Evolutionary conservation across 2,888 invertebrate species (phyloP), one percentile per base, ranked within the genome.

Genomic region (Agapostemon virescens): DNA sequence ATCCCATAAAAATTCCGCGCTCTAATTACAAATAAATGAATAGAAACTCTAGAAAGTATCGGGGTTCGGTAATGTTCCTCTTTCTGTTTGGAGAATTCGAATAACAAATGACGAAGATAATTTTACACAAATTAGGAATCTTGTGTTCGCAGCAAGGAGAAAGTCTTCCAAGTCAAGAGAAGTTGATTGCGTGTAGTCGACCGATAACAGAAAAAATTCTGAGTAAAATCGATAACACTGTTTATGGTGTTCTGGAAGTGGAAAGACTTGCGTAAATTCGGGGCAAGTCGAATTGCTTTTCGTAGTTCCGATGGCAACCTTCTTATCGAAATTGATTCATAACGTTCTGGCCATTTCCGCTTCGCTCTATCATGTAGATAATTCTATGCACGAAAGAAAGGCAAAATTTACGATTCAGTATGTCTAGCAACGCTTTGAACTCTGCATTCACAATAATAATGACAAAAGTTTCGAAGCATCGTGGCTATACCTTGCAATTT

Each of bases 291-390:
- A 30, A 33, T 40, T 45, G 23, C 23, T n/a, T 73, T 68, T 63
- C 7, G 23, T 23, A 55, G 20, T 26, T 30, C 13, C 9, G 42
- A 52, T 23, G 58, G 15, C 40, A 1, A 26, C 17, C 23, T 17
- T 20, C 36, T 68, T 71, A 52, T 75, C 79, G 61, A 49, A 69
- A 61, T 58, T 36, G 45, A 61, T 67, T 49, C 69, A 63, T 9
- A 23, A 15, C 11, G n/a, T 40, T 11, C 26, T n/a, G 68, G 55
- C 45, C 42, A 61, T 38, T 69, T 42, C 49, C 67, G 42, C 69
- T 64, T 69, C 5, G 40, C n/a, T 17, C 33, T 40, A 38, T 42
- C 67, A 61, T n/a, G 20, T 3, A 23, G 26, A 49, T 49, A 58
- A 52, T 70, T 69, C 11, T 61, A 49, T 33, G 20, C 15, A 49